Conservation (phyloP, 2,113 vertebrate genomes). For the Bubo scandiacus region DNA sequence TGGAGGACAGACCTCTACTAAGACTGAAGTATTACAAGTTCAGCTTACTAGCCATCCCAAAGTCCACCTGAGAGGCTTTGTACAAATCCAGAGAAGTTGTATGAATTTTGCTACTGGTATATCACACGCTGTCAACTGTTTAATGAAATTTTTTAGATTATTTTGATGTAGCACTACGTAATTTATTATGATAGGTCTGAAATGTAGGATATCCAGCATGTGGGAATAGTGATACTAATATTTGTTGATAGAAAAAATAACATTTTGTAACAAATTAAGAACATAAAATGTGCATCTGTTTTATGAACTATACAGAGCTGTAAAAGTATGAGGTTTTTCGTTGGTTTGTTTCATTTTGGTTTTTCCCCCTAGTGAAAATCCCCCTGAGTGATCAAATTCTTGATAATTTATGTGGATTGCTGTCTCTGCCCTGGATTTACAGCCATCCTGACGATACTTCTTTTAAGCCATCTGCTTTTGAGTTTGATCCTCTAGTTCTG, state of each 20-base stretch:
- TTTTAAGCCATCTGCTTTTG: conserved; percentile 75
- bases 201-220: neutral
- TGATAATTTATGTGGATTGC: conserved; percentile 79
- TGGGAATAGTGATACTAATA: neutral
- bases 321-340: neutral
- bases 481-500: conserved; percentile 72
- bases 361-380: conserved; percentile 68
- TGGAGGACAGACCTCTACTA: neutral
- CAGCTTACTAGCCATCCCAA: neutral
- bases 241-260: neutral
- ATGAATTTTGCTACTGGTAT: neutral
- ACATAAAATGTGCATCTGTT: neutral
- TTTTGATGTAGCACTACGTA: neutral
- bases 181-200: neutral
- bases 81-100: neutral
- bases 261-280: neutral
- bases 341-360: neutral
- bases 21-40: neutral
- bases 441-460: conserved; percentile 73
- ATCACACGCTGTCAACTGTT: neutral
- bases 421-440: conserved; percentile 90
- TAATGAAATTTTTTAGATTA: neutral
- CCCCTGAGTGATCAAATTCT: conserved; percentile 75
- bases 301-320: neutral
- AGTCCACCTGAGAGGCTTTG: neutral